phyloP scores from a whole-genome alignment of 2,888 invertebrate species.

The Suillia variegata region DNA sequence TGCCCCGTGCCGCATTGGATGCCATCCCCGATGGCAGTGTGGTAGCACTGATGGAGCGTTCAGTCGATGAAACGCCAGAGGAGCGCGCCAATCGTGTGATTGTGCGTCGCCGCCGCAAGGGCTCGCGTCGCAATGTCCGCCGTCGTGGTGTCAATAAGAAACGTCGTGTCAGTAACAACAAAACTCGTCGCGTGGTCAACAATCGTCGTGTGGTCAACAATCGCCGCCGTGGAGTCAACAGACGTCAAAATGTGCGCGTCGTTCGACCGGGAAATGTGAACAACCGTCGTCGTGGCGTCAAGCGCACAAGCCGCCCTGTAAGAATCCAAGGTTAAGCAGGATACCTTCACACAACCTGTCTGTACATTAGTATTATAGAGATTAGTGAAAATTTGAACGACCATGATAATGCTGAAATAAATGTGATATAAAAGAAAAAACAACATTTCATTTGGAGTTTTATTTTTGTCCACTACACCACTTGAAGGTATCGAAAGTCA shows the following conservation, averaged over 20 bases:
- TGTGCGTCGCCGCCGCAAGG: constrained; percentile 44
- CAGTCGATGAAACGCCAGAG: constrained; percentile 26
- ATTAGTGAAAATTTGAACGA: constrained; percentile 28
- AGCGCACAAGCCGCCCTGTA: too few species aligned
- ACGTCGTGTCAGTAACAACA: constrained; percentile 30
- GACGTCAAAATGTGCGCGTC: constrained; percentile 26
- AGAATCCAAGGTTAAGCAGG: constrained; percentile 13
- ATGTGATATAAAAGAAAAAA: constrained; percentile 10
- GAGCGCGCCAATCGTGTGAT: constrained; percentile 51
- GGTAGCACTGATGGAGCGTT: constrained; percentile 49
- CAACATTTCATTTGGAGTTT: too few species aligned
- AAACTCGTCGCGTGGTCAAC: constrained; percentile 33
- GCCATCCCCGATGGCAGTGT: constrained; percentile 54
- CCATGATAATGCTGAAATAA: constrained; percentile 17
- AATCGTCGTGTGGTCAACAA: constrained; percentile 28
- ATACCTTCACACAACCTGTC: not conserved
- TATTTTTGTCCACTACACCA: too few species aligned
- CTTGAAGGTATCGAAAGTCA: too few species aligned
- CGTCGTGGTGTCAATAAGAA: constrained; percentile 28
- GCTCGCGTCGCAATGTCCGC: constrained; percentile 37
- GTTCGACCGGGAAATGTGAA: too few species aligned
- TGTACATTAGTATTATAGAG: constrained; percentile 46
- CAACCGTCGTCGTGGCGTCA: too few species aligned
- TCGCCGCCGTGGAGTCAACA: constrained; percentile 32
- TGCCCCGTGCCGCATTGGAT: constrained; percentile 50